Evolutionary conservation across 2,888 invertebrate genomes (phyloP), one percentile per base, ranked within the genome.

Genomic region (Halictus ligatus): DNA sequence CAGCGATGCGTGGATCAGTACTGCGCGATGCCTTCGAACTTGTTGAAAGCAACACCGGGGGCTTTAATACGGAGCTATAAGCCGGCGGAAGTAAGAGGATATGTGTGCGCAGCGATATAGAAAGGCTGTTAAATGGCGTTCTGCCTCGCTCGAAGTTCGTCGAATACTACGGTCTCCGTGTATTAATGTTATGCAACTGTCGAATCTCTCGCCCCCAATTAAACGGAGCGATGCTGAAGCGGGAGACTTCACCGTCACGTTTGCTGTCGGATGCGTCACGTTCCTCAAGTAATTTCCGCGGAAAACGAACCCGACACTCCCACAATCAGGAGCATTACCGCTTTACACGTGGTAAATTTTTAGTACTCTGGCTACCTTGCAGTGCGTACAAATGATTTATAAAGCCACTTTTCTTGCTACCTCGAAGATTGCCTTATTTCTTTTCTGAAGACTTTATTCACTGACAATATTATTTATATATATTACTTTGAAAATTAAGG

Each of bases 111-210:
- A 2, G 12, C 40, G 73, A 72, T 76, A 83, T 64, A 64, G 8
- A 58, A n/a, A 58, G 48, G 72, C 25, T n/a, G 21, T 75, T 67
- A 75, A 85, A 79, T 46, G 40, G 25, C 46, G n/a, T 21, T 15
- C 35, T 40, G 54, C 54, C 43, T 67, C 46, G 21, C 10, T 67
- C 73, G 35, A 81, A 77, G 58, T 84, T 81, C 12, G n/a, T 60
- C 76, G 29, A 76, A 72, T 25, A 67, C 48, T 35, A 25, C 43
- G 50, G n/a, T 76, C 8, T 12, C 60, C 15, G 43, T 67, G n/a
- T 76, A 50, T 29, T 80, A 40, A 69, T 75, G 21, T 48, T 54
- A 43, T 25, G 75, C 35, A 8, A 29, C n/a, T 29, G 48, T 29
- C 18, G 58, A 71, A 69, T 43, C 73, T 46, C 43, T 40, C 50